Base-by-base conservation (phyloP, 37 sponge, comb jelly and placozoan genomes). In the Cladorhizidae sp. region DNA sequence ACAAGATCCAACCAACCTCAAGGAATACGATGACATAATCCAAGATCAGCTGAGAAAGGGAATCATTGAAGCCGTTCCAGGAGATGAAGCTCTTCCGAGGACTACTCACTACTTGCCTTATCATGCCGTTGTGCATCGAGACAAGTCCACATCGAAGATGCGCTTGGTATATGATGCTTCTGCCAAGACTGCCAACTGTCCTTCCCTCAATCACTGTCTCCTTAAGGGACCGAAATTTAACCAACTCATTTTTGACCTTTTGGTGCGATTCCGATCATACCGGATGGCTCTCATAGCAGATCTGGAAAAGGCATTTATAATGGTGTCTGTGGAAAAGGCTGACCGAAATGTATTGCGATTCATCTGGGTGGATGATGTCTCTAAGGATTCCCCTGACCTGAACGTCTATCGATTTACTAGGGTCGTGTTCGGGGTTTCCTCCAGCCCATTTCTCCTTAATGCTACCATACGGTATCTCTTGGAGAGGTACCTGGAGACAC, bases 131-230 rank as follows among this genome's bases (percentile, higher is more conserved):
- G 42, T 88, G n/a, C 72, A 58, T 64, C 41, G 1, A n/a, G 74
- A 82, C 78, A 88, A 82, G 74, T 29, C 72, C 31, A 88, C 88
- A 3, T 77, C 65, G 31, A 88, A 82, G 64, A 55, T 88, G 73
- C 62, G 83, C 1, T 52, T 82, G 23, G 78, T 81, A 36, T 80
- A 70, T 42, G 70, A 87, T 72, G 77, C 82, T 23, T 88, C 83
- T 1, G 83, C 83, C 56, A 86, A 51, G 75, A 77, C 17, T 51
- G 76, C 45, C 15, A 33, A 67, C 41, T 33, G 54, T 31, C 71
- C 76, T 38, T 87, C 77, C 1, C 82, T 87, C 15, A 87, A 82
- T 64, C 74, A 87, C 31, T 82, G 88, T 62, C 78, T 82, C 6
- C 56, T 36, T n/a, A 71, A 76, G 64, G 78, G 88, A 17, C 79